A percentile compares a stretch with the other conserved stretches of the same genome.
Evolutionary conservation across 2,888 invertebrate genomes (phyloP).

Genomic region (Sarcophaga caerulescens): DNA sequence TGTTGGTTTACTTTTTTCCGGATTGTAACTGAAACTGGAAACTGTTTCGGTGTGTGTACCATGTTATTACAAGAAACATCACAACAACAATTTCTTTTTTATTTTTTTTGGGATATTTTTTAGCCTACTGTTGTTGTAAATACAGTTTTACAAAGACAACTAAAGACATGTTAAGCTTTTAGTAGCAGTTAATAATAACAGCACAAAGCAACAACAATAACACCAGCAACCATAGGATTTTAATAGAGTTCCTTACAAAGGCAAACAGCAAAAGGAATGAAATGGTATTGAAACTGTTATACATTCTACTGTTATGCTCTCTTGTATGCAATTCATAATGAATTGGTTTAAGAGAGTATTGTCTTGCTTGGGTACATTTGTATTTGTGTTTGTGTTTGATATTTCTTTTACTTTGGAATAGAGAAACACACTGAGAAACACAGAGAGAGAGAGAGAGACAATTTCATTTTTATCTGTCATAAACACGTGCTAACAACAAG

Average conservation of each 20-base stretch:
- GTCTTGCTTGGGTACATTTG: neutral
- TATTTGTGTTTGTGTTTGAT: neutral
- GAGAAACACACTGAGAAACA: neutral
- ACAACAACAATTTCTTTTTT: too few species aligned
- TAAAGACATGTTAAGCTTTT: neutral
- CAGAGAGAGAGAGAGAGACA: neutral
- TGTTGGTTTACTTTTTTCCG: too few species aligned
- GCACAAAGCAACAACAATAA: neutral
- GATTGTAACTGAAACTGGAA: constrained; percentile 51
- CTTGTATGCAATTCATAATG: too few species aligned
- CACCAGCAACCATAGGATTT: neutral
- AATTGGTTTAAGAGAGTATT: too few species aligned
- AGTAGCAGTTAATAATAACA: neutral
- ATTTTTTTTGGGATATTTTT: too few species aligned
- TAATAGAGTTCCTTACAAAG: neutral
- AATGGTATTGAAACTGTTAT: constrained; percentile 57
- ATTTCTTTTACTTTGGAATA: neutral
- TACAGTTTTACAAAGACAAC: constrained; percentile 14
- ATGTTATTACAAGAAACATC: too few species aligned
- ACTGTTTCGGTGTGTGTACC: neutral
- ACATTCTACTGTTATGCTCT: constrained; percentile 10
- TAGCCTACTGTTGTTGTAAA: too few species aligned
- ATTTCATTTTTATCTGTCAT: constrained; percentile 41
- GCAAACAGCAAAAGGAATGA: constrained; percentile 7
- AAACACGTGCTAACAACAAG: constrained; percentile 68